These are phyloP conservation scores for Ceyx erithaca DNA, from an alignment of 2,797 vertebrate species.

Conservation along the genomic window DNA sequence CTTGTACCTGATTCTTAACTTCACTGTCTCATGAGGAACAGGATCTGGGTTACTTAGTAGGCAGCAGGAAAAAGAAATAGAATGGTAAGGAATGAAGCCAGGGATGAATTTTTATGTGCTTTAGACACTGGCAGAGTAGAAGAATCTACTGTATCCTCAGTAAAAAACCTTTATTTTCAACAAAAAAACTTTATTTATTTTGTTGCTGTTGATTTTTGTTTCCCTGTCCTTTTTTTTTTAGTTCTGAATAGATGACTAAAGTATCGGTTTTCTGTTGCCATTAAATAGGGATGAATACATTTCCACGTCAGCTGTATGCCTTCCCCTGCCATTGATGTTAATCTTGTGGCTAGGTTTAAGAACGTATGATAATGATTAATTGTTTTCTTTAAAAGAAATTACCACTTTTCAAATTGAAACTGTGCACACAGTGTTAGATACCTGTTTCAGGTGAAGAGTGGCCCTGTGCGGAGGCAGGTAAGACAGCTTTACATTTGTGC, in stretches of 20 bases:
- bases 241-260: neutral
- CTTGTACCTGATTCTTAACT: neutral
- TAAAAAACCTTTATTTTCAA: neutral
- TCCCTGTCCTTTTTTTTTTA: neutral
- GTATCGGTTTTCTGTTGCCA: neutral
- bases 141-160: neutral
- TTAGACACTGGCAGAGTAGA: neutral
- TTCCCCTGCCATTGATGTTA: neutral
- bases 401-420: neutral
- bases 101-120: neutral
- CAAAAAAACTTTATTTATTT: neutral
- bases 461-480: neutral
- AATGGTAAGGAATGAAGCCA: neutral
- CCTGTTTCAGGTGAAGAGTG: accelerated
- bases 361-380: neutral
- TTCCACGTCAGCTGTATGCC: neutral
- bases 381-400: neutral
- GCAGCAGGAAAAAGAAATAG: neutral
- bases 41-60: neutral
- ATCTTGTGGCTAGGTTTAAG: neutral
- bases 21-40: accelerated
- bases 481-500: neutral
- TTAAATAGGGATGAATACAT: neutral
- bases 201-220: too few relatives aligned
- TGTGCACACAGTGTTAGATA: accelerated